A percentile compares a stretch with the other conserved stretches of the same genome.
These are phyloP conservation scores for Paguma larvata DNA, from an alignment of 2,797 vertebrate species.

Conservation along the genomic window DNA sequence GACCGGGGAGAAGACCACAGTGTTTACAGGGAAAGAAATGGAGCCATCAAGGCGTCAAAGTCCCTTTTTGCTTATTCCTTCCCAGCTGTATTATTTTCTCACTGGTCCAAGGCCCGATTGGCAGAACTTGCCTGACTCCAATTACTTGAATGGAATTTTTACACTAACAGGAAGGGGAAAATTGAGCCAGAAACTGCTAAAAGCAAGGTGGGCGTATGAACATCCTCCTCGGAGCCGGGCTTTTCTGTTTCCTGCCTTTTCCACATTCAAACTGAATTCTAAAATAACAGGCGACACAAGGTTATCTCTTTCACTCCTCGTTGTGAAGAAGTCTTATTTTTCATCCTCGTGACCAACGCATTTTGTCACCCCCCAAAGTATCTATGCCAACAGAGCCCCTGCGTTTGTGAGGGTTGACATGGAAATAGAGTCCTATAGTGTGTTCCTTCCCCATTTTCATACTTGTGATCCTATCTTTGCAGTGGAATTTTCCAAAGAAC, in stretches of 20 bases:
- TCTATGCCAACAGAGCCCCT: background rate
- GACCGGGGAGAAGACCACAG: no score
- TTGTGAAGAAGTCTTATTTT: background rate
- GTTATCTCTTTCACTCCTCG: constrained; percentile 64
- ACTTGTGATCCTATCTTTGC: background rate
- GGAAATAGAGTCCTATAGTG: background rate
- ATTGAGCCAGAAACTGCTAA: constrained; percentile 43
- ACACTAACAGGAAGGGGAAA: constrained; percentile 30
- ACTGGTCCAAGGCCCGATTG: background rate
- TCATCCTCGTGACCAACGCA: background rate
- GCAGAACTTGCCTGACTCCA: background rate
- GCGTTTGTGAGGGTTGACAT: background rate
- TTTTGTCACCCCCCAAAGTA: background rate
- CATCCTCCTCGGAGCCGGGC: background rate
- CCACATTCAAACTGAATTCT: constrained; percentile 7
- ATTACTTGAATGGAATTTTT: constrained; percentile 66
- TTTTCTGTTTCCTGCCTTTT: constrained; percentile 44
- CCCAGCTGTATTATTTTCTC: background rate
- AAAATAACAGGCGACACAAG: constrained; percentile 55
- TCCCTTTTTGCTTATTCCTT: background rate
- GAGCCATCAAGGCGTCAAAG: background rate
- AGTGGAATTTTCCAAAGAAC: constrained; percentile 73
- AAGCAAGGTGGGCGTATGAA: constrained; percentile 31
- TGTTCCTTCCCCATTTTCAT: background rate
- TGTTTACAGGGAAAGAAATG: background rate